Evolutionary conservation across 2,113 vertebrate genomes (phyloP).

Genomic region (rabbit (Oryctolagus cuniculus)): DNA sequence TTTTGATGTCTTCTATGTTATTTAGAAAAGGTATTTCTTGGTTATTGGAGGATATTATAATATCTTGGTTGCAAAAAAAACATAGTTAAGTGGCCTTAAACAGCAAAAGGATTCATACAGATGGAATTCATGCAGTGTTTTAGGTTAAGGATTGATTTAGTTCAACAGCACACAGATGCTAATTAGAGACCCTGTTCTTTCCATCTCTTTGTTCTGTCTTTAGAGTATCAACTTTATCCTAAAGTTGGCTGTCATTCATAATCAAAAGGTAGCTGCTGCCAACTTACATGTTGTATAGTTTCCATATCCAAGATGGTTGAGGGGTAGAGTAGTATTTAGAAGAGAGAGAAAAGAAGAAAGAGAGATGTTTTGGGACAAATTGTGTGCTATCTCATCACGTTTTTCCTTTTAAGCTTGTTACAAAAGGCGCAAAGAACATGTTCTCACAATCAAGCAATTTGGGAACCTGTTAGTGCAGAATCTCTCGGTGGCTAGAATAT

Average conservation of each 20-base stretch:
- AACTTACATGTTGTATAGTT: conserved; percentile 3
- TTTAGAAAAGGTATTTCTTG: conserved; percentile 61
- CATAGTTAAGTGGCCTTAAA: conserved; percentile 46
- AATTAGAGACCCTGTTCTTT: background rate
- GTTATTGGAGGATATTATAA: conserved; percentile 18
- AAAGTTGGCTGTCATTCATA: conserved; percentile 37
- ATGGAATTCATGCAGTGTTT: conserved; percentile 40
- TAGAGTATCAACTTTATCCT: conserved; percentile 37
- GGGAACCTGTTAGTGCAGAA: conserved; percentile 30
- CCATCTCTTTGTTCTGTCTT: conserved; percentile 19
- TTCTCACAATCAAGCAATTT: conserved; percentile 5
- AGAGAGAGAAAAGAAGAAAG: background rate
- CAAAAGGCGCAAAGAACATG: conserved; percentile 31
- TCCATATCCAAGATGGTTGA: background rate
- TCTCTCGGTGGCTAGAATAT: conserved; percentile 19
- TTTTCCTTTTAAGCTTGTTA: conserved; percentile 61
- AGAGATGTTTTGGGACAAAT: background rate
- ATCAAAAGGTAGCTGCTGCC: conserved; percentile 10
- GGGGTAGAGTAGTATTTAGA: too few relatives aligned
- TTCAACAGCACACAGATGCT: conserved; percentile 44
- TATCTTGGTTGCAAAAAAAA: conserved; percentile 6
- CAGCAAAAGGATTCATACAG: conserved; percentile 15
- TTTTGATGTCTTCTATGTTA: conserved; percentile 31
- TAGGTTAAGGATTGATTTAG: conserved; percentile 48
- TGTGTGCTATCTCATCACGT: background rate